These are phyloP conservation scores for Pristionchus pacificus DNA, from an alignment of 1,140 invertebrate genomes.

Conservation along the genomic window DNA sequence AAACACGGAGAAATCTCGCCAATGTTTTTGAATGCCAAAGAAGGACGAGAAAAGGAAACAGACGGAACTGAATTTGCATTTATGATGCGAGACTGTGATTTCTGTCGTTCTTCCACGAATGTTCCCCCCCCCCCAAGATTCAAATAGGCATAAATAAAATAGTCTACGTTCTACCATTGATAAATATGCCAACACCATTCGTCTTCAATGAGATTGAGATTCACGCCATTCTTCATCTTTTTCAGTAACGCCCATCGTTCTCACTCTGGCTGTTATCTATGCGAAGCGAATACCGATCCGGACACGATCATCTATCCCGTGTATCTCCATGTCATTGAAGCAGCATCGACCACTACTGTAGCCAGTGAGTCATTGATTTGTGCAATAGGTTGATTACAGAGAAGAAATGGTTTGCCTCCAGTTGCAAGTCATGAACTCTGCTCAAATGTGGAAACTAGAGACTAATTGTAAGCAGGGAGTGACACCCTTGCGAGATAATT, in stretches of 20 bases:
- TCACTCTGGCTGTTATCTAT: constrained; percentile 35
- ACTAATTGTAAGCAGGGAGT: constrained; percentile 3
- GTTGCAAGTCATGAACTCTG: constrained; percentile 2
- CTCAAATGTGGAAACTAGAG: constrained; percentile 13
- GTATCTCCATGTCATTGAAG: constrained; percentile 28
- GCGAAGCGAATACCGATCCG: constrained; percentile 37
- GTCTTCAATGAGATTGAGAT: neutral
- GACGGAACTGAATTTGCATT: no score
- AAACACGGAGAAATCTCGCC: no score
- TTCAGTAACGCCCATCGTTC: constrained; percentile 25
- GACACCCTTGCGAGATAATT: neutral
- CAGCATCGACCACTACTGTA: neutral
- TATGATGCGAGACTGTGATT: neutral
- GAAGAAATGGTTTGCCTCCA: neutral
- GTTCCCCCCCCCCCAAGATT: neutral
- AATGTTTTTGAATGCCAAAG: no score
- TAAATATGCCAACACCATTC: neutral
- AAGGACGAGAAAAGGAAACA: no score
- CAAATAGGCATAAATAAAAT: neutral
- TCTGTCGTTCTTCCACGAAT: neutral
- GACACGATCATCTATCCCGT: constrained; percentile 33
- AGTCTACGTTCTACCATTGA: neutral
- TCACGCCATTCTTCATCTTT: neutral
- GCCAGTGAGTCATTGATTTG: neutral
- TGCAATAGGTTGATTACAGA: no score